A percentile compares a stretch with the other conserved stretches of the same genome.
These are phyloP conservation scores for Aphidius colemani DNA, from an alignment of 2,888 invertebrate species.

Conservation along the genomic window DNA sequence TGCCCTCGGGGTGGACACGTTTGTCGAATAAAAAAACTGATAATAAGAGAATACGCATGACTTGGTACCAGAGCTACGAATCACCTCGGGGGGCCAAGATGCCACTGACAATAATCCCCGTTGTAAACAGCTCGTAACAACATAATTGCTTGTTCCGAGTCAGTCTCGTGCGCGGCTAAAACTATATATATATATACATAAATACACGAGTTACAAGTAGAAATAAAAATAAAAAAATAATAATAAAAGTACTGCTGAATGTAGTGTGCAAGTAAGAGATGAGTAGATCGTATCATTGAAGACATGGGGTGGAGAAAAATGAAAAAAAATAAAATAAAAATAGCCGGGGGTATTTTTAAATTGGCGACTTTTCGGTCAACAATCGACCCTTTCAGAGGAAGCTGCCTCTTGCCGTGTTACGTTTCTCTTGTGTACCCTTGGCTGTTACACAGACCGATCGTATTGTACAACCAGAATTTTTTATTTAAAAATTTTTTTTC, in stretches of 20 bases:
- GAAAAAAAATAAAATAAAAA: slow-evolving; percentile 31
- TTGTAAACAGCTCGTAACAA: slow-evolving; percentile 61
- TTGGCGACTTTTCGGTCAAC: slow-evolving; percentile 62
- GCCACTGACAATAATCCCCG: slow-evolving; percentile 59
- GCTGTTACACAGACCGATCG: slow-evolving; percentile 7
- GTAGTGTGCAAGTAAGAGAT: slow-evolving; percentile 4
- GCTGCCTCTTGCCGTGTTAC: slow-evolving; percentile 24
- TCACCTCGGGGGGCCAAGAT: slow-evolving; percentile 53
- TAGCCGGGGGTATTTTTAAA: slow-evolving; percentile 54
- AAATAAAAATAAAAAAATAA: slow-evolving; percentile 26
- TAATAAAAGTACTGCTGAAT: not conserved
- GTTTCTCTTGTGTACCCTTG: slow-evolving; percentile 11
- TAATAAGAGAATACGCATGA: too few relatives aligned
- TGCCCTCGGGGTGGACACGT: too few relatives aligned
- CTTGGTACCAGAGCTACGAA: not conserved
- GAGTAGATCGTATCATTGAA: slow-evolving; percentile 16
- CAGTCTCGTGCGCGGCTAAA: slow-evolving; percentile 28
- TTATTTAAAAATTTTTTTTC: slow-evolving; percentile 1
- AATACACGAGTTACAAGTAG: not conserved
- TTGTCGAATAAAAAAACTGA: too few relatives aligned
- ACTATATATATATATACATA: too few relatives aligned
- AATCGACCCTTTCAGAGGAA: slow-evolving; percentile 58
- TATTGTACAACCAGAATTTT: too few relatives aligned
- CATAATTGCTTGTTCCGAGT: slow-evolving; percentile 51
- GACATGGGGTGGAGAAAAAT: slow-evolving; percentile 12